Conservation (phyloP, 1,140 invertebrate genomes). For the Drosophila watanabei region DNA sequence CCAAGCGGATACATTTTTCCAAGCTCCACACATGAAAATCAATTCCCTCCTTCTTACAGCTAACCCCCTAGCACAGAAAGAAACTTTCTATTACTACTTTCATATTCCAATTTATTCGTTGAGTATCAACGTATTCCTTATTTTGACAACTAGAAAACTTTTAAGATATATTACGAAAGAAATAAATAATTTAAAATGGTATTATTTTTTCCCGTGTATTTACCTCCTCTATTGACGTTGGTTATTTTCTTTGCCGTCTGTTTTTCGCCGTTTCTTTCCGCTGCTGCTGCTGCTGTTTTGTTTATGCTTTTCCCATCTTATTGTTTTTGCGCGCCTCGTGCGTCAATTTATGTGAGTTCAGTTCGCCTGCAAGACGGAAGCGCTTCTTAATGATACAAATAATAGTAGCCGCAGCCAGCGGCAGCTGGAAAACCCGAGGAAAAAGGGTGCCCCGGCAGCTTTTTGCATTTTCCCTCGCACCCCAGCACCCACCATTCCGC, state of each 20-base stretch:
- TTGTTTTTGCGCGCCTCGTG: conserved; percentile 65
- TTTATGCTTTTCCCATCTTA: conserved; percentile 67
- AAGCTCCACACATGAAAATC: conserved; percentile 58
- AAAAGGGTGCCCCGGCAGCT: conserved; percentile 34
- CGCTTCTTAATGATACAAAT: conserved; percentile 67
- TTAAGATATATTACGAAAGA: too few relatives aligned
- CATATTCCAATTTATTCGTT: background rate
- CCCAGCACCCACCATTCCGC: background rate
- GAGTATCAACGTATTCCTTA: background rate
- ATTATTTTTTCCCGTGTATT: conserved; percentile 9
- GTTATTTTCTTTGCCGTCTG: conserved; percentile 14
- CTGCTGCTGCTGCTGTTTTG: conserved; percentile 27
- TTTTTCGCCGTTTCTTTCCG: conserved; percentile 35
- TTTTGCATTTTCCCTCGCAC: conserved; percentile 20
- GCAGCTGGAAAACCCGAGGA: conserved; percentile 32
- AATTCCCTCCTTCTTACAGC: conserved; percentile 36
- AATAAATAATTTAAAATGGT: background rate
- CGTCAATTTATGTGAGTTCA: conserved; percentile 65
- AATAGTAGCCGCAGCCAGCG: conserved; percentile 27
- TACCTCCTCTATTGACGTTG: conserved; percentile 10
- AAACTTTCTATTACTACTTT: background rate
- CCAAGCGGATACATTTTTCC: conserved; percentile 55
- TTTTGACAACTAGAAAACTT: background rate
- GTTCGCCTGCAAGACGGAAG: conserved; percentile 59
- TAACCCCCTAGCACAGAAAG: background rate